Evolutionary conservation across 2,888 invertebrate species (phyloP).

Genomic region (Aleiodes leptofemur): DNA sequence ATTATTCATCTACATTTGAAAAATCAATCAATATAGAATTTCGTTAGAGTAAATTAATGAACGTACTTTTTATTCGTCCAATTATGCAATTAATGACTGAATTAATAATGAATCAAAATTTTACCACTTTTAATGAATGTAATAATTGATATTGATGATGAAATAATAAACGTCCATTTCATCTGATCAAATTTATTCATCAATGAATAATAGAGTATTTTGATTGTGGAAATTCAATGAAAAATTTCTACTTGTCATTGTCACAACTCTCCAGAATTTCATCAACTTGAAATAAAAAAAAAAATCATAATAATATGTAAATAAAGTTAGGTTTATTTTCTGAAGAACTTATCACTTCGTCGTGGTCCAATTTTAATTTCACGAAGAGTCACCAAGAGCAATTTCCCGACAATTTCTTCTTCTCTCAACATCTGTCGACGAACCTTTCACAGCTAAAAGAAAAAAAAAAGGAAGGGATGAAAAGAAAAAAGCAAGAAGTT

Average conservation of each 20-base stretch:
- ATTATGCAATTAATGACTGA: not conserved
- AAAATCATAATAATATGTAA: too few species aligned
- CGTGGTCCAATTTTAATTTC: not conserved
- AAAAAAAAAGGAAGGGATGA: not conserved
- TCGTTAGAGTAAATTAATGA: too few species aligned
- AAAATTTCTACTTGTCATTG: too few species aligned
- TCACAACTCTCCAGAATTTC: too few species aligned
- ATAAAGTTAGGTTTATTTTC: too few species aligned
- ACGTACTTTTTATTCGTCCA: too few species aligned
- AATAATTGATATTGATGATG: conserved; percentile 3
- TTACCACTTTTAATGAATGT: not conserved
- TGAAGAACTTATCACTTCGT: too few species aligned
- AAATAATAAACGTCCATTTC: conserved; percentile 5
- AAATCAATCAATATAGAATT: too few species aligned
- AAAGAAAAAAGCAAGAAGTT: not conserved
- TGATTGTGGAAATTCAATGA: conserved; percentile 3
- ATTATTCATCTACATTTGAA: too few species aligned
- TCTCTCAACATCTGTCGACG: conserved; percentile 5
- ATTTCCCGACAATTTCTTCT: conserved; percentile 12
- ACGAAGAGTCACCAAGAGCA: not conserved
- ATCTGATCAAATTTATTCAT: conserved; percentile 10
- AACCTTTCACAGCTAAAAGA: not conserved
- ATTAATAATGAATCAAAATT: conserved; percentile 3
- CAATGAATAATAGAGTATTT: not conserved
- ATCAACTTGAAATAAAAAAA: too few species aligned